A percentile compares a stretch with the other conserved stretches of the same genome.
These are phyloP conservation scores for Sebastiscus albofasciatus DNA, from an alignment of 2,797 vertebrate species.

Conservation along the genomic window DNA sequence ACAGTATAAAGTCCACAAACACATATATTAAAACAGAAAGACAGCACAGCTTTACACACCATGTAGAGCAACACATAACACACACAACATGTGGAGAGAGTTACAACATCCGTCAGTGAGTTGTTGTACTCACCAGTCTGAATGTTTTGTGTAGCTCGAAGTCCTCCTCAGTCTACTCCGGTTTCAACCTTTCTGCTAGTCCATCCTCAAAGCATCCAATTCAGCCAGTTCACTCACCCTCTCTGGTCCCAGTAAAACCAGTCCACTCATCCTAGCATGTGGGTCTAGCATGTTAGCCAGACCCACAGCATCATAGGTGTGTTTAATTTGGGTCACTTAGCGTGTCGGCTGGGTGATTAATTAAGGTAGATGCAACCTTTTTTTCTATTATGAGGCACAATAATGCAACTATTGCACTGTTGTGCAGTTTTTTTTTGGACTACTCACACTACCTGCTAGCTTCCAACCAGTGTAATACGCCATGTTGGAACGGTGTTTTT, in stretches of 20 bases:
- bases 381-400: too few relatives aligned
- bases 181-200: background rate
- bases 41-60: background rate
- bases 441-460: background rate
- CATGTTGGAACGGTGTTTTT: background rate
- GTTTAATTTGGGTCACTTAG: background rate
- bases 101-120: background rate
- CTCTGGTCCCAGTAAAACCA: background rate
- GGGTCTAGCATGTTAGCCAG: background rate
- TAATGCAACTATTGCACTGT: background rate
- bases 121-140: background rate
- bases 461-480: background rate
- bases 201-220: background rate
- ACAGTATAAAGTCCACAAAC: background rate
- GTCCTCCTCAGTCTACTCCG: background rate
- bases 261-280: background rate
- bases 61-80: background rate
- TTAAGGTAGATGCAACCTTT: background rate
- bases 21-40: background rate
- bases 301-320: background rate
- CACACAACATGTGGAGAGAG: background rate
- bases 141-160: rapidly evolving
- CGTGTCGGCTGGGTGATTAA: rapidly evolving
- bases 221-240: background rate
- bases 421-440: background rate